These are phyloP conservation scores for Aphrocallistes beatrix DNA, from an alignment of 37 sponge, comb jelly and placozoan species.

Conservation along the genomic window DNA sequence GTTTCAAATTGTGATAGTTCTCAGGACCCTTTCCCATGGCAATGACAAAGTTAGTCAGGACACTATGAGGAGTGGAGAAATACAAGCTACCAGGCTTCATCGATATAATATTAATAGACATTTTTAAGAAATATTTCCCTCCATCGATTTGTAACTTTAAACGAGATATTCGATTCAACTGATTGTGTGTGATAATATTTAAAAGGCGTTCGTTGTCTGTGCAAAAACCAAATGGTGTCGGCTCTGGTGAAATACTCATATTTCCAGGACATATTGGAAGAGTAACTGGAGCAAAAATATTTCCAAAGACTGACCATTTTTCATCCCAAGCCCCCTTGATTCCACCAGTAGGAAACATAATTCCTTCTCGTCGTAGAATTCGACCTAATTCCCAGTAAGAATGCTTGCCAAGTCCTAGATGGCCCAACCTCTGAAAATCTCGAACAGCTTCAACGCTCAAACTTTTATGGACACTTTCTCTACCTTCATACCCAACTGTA, in stretches of 20 bases:
- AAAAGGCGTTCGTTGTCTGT: neutral
- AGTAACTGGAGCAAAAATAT: conserved; percentile 6
- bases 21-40: conserved; percentile 19
- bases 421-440: conserved; percentile 14
- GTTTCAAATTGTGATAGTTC: conserved; percentile 13
- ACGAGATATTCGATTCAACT: neutral
- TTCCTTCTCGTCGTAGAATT: neutral
- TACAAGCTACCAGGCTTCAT: conserved; percentile 14
- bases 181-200: neutral
- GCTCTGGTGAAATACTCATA: conserved; percentile 1
- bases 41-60: conserved; percentile 16
- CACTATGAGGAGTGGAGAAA: conserved; percentile 3
- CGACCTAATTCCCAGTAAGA: neutral
- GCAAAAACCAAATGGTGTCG: conserved; percentile 14
- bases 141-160: neutral
- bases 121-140: conserved; percentile 11
- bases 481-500: neutral
- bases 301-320: neutral
- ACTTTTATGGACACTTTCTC: neutral
- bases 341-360: conserved; percentile 15
- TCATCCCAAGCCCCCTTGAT: neutral
- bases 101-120: neutral
- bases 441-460: conserved; percentile 15
- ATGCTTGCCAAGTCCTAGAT: conserved; percentile 11
- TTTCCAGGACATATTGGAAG: neutral